phyloP scores from a whole-genome alignment of 2,113 vertebrate species.

The Progne subis region DNA sequence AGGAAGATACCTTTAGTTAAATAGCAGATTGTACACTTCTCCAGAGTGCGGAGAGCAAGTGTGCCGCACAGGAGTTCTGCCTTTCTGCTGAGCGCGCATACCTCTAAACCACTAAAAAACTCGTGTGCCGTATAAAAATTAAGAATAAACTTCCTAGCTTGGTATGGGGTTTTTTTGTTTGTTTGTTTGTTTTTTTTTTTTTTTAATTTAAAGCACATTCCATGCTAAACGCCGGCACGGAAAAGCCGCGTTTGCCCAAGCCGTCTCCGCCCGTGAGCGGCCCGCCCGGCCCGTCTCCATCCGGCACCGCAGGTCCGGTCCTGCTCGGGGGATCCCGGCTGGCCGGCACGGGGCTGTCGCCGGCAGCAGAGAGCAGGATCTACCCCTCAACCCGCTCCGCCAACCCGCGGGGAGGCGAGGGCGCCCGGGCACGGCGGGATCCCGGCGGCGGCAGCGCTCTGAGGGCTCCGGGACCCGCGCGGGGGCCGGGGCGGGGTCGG shows the following conservation, averaged over 20 bases:
- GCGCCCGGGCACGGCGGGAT: too few species aligned
- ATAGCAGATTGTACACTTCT: fast-evolving
- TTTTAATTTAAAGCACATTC: neutral
- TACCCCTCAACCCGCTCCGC: neutral
- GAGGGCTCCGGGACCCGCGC: neutral
- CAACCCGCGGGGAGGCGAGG: neutral
- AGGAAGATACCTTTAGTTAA: neutral
- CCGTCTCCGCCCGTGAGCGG: neutral
- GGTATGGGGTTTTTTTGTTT: neutral
- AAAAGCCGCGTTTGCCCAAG: neutral
- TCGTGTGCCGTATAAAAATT: fast-evolving
- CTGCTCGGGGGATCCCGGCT: neutral
- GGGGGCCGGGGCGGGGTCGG: too few species aligned
- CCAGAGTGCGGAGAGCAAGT: fast-evolving
- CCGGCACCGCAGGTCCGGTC: neutral
- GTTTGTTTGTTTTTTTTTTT: neutral
- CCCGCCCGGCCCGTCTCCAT: neutral
- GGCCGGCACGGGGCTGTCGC: neutral
- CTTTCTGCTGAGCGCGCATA: neutral
- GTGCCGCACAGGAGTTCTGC: too few species aligned
- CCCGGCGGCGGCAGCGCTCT: neutral
- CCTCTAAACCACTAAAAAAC: neutral
- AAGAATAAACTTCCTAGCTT: neutral
- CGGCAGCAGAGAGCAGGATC: too few species aligned
- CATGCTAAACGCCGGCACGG: neutral